Evolutionary conservation across 2,113 vertebrate genomes (phyloP).

Genomic region (Tyto alba): DNA sequence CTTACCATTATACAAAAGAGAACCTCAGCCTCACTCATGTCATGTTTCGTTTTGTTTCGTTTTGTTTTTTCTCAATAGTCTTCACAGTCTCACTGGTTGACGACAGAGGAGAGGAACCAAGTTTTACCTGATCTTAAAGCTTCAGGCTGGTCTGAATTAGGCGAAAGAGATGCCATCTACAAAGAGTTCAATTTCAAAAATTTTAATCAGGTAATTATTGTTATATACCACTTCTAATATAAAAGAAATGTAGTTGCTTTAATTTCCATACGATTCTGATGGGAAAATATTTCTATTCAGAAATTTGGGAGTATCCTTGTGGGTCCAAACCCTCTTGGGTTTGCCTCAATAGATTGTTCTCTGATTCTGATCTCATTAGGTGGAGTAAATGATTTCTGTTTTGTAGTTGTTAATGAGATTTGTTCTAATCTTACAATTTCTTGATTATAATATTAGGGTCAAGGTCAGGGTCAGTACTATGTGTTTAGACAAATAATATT

Average conservation of each 20-base stretch:
- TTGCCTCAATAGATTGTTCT: not conserved
- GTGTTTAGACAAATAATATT: not conserved
- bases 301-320: not conserved
- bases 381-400: not conserved
- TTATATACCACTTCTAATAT: not conserved
- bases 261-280: not conserved
- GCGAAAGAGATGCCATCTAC: conserved; percentile 88
- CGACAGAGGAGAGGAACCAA: conserved; percentile 84
- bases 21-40: not conserved
- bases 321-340: not conserved
- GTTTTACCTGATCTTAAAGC: conserved; percentile 80
- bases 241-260: not conserved
- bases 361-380: not conserved
- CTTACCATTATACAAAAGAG: not conserved
- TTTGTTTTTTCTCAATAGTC: conserved; percentile 68
- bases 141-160: conserved; percentile 85
- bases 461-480: not conserved
- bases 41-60: too few species aligned
- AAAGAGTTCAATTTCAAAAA: conserved; percentile 95
- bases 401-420: not conserved
- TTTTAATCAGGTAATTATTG: conserved; percentile 86
- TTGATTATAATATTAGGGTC: not conserved
- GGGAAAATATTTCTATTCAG: conserved; percentile 23
- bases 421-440: not conserved
- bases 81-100: conserved; percentile 80